Evolutionary conservation across 2,888 invertebrate species (phyloP).

Genomic region (Lasioglossum morio): DNA sequence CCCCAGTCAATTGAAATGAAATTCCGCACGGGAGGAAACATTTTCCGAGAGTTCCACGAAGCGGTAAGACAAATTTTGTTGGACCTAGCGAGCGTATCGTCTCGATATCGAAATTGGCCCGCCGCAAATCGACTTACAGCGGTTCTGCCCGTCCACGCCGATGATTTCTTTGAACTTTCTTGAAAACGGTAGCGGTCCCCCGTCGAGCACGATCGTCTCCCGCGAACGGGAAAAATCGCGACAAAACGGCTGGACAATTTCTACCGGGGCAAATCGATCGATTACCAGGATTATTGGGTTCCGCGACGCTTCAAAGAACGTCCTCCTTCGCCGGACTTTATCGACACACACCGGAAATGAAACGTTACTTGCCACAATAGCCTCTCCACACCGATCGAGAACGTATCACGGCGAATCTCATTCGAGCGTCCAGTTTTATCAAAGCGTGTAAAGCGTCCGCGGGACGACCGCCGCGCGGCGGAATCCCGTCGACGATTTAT

Average conservation of each 20-base stretch:
- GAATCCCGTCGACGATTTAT: not conserved
- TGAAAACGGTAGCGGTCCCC: constrained; percentile 7
- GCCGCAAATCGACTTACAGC: not conserved
- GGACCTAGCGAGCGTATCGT: not conserved
- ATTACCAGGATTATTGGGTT: constrained; percentile 36
- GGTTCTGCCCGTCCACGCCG: not conserved
- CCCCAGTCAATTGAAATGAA: not conserved
- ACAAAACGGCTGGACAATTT: constrained; percentile 19
- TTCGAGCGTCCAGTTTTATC: not conserved
- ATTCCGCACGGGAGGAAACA: not conserved
- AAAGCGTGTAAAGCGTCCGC: not conserved
- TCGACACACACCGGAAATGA: constrained; percentile 32
- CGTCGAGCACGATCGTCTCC: constrained; percentile 8
- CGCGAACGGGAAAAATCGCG: not conserved
- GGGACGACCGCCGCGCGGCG: not conserved
- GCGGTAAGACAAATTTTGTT: not conserved
- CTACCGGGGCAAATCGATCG: constrained; percentile 13
- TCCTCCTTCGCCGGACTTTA: not conserved
- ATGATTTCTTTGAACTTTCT: constrained; percentile 2
- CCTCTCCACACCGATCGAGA: not conserved
- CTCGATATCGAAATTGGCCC: constrained; percentile 5
- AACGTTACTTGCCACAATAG: constrained; percentile 21
- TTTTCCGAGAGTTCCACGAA: not conserved
- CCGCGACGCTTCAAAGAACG: constrained; percentile 11
- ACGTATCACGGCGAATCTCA: not conserved